Evolutionary conservation across 1,140 invertebrate species (phyloP).

Genomic region (Macrotrachela quadricornifera): DNA sequence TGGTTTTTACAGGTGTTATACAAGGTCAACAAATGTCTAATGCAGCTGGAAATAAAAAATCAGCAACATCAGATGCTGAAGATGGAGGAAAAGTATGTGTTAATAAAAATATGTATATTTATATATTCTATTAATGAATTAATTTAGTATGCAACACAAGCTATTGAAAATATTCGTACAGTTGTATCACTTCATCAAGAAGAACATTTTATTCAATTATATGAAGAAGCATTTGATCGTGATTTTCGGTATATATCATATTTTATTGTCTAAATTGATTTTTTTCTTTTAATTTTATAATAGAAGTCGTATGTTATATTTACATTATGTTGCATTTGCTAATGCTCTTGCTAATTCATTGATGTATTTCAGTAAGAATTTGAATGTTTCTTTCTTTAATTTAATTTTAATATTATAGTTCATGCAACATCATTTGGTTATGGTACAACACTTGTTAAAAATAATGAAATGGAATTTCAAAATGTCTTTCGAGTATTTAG

Average conservation of each 20-base stretch:
- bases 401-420: neutral
- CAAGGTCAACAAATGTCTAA: neutral
- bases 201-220: neutral
- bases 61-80: no score
- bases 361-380: neutral
- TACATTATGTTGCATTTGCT: no score
- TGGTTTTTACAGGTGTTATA: constrained; percentile 30
- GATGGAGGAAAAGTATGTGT: neutral
- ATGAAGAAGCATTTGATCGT: neutral
- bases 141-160: neutral
- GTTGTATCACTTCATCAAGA: neutral
- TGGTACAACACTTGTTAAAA: neutral
- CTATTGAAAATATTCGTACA: neutral
- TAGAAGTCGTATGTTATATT: no score
- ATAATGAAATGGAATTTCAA: neutral
- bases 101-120: no score
- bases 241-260: neutral
- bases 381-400: neutral
- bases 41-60: no score
- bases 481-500: neutral
- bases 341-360: no score
- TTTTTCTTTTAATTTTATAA: no score
- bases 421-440: neutral
- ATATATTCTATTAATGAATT: neutral
- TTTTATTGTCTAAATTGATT: neutral